Conservation (phyloP, 2,888 invertebrate species). For the Drosophila rellima region DNA sequence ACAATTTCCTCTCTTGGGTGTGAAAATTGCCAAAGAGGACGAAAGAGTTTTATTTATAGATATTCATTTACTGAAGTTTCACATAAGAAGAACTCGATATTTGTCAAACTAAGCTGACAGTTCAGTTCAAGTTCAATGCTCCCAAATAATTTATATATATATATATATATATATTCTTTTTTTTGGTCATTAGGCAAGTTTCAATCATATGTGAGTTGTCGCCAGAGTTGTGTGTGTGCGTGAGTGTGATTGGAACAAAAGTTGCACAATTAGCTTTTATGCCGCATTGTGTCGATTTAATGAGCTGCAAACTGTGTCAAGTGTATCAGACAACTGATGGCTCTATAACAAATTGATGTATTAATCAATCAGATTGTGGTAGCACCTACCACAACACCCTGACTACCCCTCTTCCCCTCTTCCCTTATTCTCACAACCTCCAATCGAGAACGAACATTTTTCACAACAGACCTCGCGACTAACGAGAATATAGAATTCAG, state of each 20-base stretch:
- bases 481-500: slow-evolving; percentile 42
- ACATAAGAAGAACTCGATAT: slow-evolving; percentile 4
- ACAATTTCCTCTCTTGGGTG: not conserved
- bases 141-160: no score
- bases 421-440: not conserved
- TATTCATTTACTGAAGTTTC: not conserved
- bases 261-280: slow-evolving; percentile 80
- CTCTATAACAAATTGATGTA: slow-evolving; percentile 81
- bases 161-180: no score
- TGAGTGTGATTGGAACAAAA: slow-evolving; percentile 44
- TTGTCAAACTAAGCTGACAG: slow-evolving; percentile 22
- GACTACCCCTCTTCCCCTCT: not conserved
- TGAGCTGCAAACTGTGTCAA: slow-evolving; percentile 79
- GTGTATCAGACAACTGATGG: slow-evolving; percentile 69
- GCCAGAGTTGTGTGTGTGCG: slow-evolving; percentile 18
- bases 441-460: slow-evolving; percentile 45
- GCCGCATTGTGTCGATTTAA: slow-evolving; percentile 77
- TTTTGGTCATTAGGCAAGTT: slow-evolving; percentile 63
- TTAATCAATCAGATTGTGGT: slow-evolving; percentile 75
- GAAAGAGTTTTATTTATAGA: slow-evolving; percentile 7
- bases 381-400: not conserved
- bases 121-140: not conserved
- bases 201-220: slow-evolving; percentile 63
- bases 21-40: not conserved
- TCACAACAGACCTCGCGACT: slow-evolving; percentile 53